Base-by-base conservation (phyloP, 2,888 invertebrate species). In the Tribolium freemani region DNA sequence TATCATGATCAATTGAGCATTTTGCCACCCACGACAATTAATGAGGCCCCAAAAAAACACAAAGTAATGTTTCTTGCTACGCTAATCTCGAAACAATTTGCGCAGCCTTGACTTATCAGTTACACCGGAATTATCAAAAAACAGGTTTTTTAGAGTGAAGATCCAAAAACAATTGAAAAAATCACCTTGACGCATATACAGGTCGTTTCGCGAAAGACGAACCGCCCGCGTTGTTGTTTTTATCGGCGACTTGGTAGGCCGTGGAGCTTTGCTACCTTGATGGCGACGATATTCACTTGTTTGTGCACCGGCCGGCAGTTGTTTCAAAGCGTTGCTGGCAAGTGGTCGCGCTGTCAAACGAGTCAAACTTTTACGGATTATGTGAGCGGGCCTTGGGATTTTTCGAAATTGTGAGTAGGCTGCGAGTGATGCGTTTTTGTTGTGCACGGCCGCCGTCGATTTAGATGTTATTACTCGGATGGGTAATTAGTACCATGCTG, bases 1-100 rank as follows among this genome's bases (percentile, higher is more conserved):
- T 63, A 70, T 70, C 70, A 70, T 63, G 70, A 63, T 70, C 70
- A 70, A 70, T 70, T 70, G 45, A 63, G 56, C 63, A 70, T 70
- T 69, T 54, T 70, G 46, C 70, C 70, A 63, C 70, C 70, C 70
- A 70, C 70, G 63, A 57, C 50, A 68, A 68, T 68, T 68, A 68
- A 38, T 38, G n/a, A 9, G 9, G 38, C 8, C 38, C 38, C 38
- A 38, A 38, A 38, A 38, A 38, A 38, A n/a, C 3, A n/a, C 38
- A 38, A 38, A 38, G 38, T 38, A 38, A 38, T 38, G 1, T 38
- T 38, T 38, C 38, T n/a, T 38, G 38, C 8, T n/a, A n/a, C 38
- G 26, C 26, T 26, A 38, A 38, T 38, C n/a, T 38, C n/a, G 38
- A 3, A 38, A 38, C 26, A 26, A 26, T 26, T 26, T 26, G 26